Evolutionary conservation across 1,140 invertebrate genomes (phyloP), one percentile per base, ranked within the genome.

Genomic region (Periplaneta americana): DNA sequence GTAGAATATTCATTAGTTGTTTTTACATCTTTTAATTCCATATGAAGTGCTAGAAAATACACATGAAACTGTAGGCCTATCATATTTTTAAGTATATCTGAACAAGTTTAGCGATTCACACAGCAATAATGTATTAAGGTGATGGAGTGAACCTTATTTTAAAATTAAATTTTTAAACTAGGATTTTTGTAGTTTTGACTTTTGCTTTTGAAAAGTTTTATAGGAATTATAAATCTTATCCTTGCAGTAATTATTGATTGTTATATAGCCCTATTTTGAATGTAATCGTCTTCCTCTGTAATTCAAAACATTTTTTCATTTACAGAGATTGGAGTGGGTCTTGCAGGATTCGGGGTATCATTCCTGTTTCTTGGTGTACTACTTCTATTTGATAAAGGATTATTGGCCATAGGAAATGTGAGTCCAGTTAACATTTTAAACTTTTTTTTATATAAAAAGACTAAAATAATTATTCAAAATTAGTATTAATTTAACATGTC

Each of bases 381-480:
- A 57, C 89, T 99, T 75, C 90, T 99, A 28, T 99, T 99, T 91
- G 98, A 99, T 88, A 99, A 98, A 90, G 98, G 98, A 83, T 91
- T 99, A 83, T 90, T 99, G 76, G 98, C 98, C 17, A 98, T 99
- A 86, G 98, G 98, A 88, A 99, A 99, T 93, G 98, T 98, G 93
- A 94, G 93, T 88, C 22, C 80, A 83, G n/a, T 57, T 74, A 10
- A 33, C 9, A 8, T 78, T 80, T 81, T 76, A 74, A 81, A 75
- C 17, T 48, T 11, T 36, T 57, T 78, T 34, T 82, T 74, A 15
- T 75, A 35, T 10, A 22, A 74, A 34, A 15, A 28, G 34, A n/a
- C n/a, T n/a, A n/a, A n/a, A n/a, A n/a, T n/a, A n/a, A n/a, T n/a
- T n/a, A n/a, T n/a, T n/a, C n/a, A n/a, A n/a, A n/a, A n/a, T n/a